Base-by-base conservation (phyloP, 2,797 vertebrate species). In the Antrozous pallidus region DNA sequence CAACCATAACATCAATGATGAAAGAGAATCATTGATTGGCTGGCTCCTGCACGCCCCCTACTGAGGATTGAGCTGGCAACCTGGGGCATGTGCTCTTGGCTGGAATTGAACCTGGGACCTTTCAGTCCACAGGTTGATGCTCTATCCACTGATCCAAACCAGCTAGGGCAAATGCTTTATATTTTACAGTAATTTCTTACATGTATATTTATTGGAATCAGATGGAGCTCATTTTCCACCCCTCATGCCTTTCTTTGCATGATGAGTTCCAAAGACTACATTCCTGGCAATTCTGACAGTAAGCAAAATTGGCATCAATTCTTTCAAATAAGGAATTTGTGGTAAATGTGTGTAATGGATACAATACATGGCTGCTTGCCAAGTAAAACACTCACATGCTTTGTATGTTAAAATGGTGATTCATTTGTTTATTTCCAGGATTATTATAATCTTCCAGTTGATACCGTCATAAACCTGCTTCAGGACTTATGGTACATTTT, bases 131-230 rank as follows among this genome's bases (percentile, higher is more conserved):
- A 42, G 5, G 42, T 9, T 42, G 42, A 42, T 42, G 42, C 42
- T 42, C 42, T 42, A 42, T 42, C 42, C 42, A 42, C 42, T 42
- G 42, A 6, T 7, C 42, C 42, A 42, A 42, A 42, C 42, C 42
- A 42, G 42, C 7, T 42, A 6, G 42, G 42, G 42, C 42, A 90
- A 74, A 83, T 70, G 6, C 38, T 88, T 93, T 85, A 4, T 36
- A 81, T 80, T 93, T 86, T 12, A 82, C n/a, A 87, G 14, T 16
- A 74, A 63, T 89, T 94, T 95, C 42, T 83, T n/a, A 56, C 4
- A 56, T 40, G 16, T 47, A 42, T 38, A 45, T n/a, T 75, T 78
- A 49, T 8, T 74, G 65, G 40, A 82, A 45, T 80, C 69, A 90
- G 40, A 26, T n/a, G 87, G 33, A 90, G 47, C 13, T 77, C 17